phyloP scores from a whole-genome alignment of 2,113 vertebrate species.

The Scalopus aquaticus region DNA sequence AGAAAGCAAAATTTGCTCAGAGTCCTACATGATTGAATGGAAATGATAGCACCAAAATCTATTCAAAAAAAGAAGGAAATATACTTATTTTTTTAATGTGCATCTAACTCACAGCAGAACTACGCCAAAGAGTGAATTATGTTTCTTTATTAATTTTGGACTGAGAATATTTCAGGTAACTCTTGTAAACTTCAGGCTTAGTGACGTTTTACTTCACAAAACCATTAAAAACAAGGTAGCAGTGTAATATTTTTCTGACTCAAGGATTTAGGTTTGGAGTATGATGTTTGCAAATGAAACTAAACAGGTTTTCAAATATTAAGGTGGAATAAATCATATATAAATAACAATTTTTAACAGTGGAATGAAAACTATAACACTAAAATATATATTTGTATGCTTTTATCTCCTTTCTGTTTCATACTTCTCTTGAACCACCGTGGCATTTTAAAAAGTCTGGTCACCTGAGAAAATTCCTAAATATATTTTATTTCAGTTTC shows the following conservation, averaged over 20 bases:
- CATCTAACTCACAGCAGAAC: not conserved
- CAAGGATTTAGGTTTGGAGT: not conserved
- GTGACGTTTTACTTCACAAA: not conserved
- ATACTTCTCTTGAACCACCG: not conserved
- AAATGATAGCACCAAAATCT: not conserved
- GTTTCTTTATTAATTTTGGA: not conserved
- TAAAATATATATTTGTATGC: not conserved
- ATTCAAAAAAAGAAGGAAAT: not conserved
- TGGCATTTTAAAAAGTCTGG: not conserved
- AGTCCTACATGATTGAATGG: not conserved
- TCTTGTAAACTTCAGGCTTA: not conserved
- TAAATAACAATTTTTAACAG: not conserved
- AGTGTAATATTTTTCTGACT: not conserved
- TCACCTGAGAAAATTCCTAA: not conserved
- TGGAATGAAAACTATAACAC: not conserved
- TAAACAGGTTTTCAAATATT: not conserved
- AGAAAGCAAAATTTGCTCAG: not conserved
- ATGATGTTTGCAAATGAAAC: not conserved
- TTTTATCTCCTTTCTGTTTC: not conserved
- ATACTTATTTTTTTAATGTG: not conserved
- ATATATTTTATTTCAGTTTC: slow-evolving; percentile 10
- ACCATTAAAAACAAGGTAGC: not conserved
- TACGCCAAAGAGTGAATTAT: not conserved
- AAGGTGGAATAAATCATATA: not conserved
- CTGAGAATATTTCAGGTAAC: not conserved